phyloP scores from a whole-genome alignment of 1,140 invertebrate species.

The Macrobrachium rosenbergii region DNA sequence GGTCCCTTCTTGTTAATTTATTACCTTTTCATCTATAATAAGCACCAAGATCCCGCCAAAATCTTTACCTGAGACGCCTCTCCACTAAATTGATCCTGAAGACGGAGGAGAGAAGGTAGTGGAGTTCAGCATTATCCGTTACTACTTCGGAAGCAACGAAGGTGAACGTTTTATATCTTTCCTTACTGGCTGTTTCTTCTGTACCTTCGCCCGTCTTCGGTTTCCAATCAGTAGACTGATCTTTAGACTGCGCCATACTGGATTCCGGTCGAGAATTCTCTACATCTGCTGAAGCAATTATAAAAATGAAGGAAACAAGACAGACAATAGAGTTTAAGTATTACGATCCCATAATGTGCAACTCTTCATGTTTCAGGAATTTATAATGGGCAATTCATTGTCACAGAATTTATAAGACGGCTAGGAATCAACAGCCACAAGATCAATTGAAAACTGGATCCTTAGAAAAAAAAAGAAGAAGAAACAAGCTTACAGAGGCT shows the following conservation, averaged over 20 bases:
- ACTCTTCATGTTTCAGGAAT: no score
- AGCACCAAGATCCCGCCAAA: not conserved
- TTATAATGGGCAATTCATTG: no score
- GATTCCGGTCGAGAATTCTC: not conserved
- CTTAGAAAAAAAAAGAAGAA: no score
- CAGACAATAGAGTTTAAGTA: no score
- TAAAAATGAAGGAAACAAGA: no score
- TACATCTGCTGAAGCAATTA: no score
- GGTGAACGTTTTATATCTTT: not conserved
- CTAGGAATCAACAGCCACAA: no score
- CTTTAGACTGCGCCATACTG: not conserved
- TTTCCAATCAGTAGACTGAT: not conserved
- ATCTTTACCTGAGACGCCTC: conserved; percentile 30
- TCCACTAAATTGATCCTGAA: conserved; percentile 41
- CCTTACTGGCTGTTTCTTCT: not conserved
- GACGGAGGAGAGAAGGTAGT: conserved; percentile 52
- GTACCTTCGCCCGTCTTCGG: not conserved
- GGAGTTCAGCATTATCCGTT: conserved; percentile 42
- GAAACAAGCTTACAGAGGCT: no score
- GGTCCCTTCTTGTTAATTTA: not conserved
- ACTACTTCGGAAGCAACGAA: conserved; percentile 23
- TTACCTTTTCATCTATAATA: not conserved
- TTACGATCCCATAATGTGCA: no score
- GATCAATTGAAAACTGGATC: no score
- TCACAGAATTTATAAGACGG: no score